Percentiles rank a stretch among this genome's conserved stretches.
Conservation (phyloP, 2,888 invertebrate species). For the Iselma pallidipennis region DNA sequence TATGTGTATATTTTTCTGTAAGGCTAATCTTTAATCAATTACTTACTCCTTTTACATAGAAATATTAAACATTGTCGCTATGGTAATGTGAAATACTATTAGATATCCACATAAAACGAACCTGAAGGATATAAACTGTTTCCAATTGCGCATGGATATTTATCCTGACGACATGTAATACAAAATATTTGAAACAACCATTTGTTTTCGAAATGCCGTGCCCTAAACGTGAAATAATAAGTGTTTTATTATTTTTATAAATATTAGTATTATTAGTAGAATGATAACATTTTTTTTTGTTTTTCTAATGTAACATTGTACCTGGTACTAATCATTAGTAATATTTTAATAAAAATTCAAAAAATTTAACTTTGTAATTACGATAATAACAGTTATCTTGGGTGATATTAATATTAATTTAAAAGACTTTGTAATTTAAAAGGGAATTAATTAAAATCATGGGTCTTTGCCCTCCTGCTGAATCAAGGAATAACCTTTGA, state of each 20-base stretch:
- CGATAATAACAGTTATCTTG: too few relatives aligned
- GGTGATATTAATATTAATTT: too few relatives aligned
- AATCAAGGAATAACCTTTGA: slow-evolving; percentile 46
- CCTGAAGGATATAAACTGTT: neutral
- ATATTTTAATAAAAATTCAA: too few relatives aligned
- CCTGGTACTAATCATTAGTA: too few relatives aligned
- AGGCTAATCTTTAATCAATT: neutral
- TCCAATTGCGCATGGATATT: neutral
- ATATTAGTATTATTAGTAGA: too few relatives aligned
- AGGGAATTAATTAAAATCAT: too few relatives aligned
- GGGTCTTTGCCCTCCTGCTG: too few relatives aligned
- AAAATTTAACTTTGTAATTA: too few relatives aligned
- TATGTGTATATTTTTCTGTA: neutral
- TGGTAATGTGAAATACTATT: neutral
- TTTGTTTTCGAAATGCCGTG: neutral
- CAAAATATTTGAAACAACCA: neutral
- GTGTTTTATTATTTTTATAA: neutral
- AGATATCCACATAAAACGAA: neutral
- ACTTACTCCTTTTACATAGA: neutral
- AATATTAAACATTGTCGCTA: slow-evolving; percentile 1
- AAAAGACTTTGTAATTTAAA: too few relatives aligned
- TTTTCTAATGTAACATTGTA: too few relatives aligned
- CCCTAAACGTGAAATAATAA: neutral
- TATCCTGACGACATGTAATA: neutral
- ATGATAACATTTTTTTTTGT: too few relatives aligned